phyloP scores from a whole-genome alignment of 2,888 invertebrate species.

The Biston betularia region DNA sequence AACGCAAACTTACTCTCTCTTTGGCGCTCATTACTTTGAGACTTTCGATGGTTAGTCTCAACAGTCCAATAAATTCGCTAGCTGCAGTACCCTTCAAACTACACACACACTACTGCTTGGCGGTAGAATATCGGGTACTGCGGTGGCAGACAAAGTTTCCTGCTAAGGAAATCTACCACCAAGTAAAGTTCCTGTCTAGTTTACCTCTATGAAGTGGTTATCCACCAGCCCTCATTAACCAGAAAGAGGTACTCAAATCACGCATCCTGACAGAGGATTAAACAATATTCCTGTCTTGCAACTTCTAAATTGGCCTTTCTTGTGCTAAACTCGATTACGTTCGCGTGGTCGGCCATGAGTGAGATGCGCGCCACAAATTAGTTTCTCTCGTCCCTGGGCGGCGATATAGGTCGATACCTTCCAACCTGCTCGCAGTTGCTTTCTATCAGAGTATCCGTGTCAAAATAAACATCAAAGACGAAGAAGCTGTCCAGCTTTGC shows the following conservation, averaged over 20 bases:
- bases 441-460: slow-evolving; percentile 8
- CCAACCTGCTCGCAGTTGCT: not conserved
- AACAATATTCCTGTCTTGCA: not conserved
- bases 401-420: slow-evolving; percentile 16
- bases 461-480: slow-evolving; percentile 10
- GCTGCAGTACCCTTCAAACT: no score
- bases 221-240: not conserved
- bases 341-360: slow-evolving; percentile 45
- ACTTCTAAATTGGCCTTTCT: slow-evolving; percentile 15
- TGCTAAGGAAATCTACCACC: no score
- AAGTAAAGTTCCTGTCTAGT: no score
- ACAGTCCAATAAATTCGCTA: no score
- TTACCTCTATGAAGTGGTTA: no score
- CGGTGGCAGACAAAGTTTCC: no score
- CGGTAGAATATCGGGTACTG: no score
- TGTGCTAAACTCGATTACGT: slow-evolving; percentile 21
- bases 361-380: slow-evolving; percentile 42
- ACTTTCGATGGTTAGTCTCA: no score
- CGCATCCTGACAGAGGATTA: not conserved
- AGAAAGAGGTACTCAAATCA: not conserved
- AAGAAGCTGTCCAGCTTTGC: no score
- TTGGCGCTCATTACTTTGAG: no score
- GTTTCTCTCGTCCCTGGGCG: slow-evolving; percentile 14
- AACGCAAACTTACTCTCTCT: no score
- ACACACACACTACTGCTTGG: no score